Percentiles rank a stretch among this genome's conserved stretches.
Evolutionary conservation across 2,113 vertebrate genomes (phyloP).

Genomic region (Dolichallabes microphthalmus): DNA sequence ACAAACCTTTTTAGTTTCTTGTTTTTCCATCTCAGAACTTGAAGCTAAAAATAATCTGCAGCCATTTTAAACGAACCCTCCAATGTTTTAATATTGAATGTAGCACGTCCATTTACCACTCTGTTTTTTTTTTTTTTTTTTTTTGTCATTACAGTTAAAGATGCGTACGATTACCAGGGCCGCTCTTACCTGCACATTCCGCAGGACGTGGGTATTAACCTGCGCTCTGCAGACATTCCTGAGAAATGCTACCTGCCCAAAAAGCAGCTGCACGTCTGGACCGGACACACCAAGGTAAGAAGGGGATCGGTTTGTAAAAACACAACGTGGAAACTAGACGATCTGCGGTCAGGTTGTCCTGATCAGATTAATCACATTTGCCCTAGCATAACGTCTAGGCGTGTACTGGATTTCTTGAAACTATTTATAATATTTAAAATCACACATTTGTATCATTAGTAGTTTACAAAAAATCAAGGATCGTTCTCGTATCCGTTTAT

Average conservation of each 20-base stretch:
- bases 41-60: neutral
- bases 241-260: slow-evolving; percentile 98
- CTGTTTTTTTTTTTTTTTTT: neutral
- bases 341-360: neutral
- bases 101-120: neutral
- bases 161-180: slow-evolving; percentile 98
- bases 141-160: slow-evolving; percentile 83
- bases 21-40: neutral
- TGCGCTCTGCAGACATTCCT: slow-evolving; percentile 84
- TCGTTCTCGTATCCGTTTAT: neutral
- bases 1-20: neutral
- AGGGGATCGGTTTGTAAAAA: neutral
- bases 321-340: neutral
- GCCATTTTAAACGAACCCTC: neutral
- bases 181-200: slow-evolving; percentile 95
- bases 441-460: neutral
- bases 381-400: neutral
- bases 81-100: neutral
- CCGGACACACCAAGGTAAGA: slow-evolving; percentile 94
- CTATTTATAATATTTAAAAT: neutral
- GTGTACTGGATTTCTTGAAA: neutral
- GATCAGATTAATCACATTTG: neutral
- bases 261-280: slow-evolving; percentile 97
- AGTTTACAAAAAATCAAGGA: neutral
- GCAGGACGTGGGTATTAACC: slow-evolving; percentile 95